Evolutionary conservation across 1,140 invertebrate genomes (phyloP).

Genomic region (Meteorus sp.): DNA sequence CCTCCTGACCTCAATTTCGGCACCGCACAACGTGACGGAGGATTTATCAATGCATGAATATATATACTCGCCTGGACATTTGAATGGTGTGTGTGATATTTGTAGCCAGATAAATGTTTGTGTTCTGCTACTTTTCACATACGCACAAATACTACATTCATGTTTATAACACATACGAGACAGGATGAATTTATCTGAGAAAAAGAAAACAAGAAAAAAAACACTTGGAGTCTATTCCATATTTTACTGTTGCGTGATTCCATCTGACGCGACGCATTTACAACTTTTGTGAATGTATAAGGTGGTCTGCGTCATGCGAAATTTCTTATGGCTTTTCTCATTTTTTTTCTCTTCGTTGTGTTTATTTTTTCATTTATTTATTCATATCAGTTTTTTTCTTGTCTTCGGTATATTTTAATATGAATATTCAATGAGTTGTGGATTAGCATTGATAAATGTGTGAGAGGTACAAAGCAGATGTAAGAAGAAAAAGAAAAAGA

Average conservation of each 20-base stretch:
- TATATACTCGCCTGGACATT: too few species aligned
- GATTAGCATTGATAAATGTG: background rate
- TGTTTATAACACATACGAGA: too few species aligned
- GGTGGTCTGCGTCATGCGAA: background rate
- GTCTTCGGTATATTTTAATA: background rate
- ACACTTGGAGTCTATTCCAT: background rate
- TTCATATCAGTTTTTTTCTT: background rate
- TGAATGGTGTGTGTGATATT: background rate
- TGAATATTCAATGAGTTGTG: background rate
- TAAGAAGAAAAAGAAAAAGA: background rate
- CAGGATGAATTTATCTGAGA: too few species aligned
- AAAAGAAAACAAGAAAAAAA: too few species aligned
- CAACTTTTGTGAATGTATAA: background rate
- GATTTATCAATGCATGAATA: background rate
- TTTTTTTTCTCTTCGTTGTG: background rate
- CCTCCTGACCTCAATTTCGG: constrained; percentile 21
- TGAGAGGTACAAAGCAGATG: too few species aligned
- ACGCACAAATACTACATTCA: background rate
- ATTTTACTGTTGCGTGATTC: constrained; percentile 1
- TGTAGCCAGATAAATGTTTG: background rate
- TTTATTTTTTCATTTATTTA: background rate
- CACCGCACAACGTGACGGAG: background rate
- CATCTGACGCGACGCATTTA: background rate
- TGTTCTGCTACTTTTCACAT: background rate
- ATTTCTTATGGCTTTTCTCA: background rate